Base-by-base conservation (phyloP, 2,797 vertebrate species). In the Melanogrammus aeglefinus region DNA sequence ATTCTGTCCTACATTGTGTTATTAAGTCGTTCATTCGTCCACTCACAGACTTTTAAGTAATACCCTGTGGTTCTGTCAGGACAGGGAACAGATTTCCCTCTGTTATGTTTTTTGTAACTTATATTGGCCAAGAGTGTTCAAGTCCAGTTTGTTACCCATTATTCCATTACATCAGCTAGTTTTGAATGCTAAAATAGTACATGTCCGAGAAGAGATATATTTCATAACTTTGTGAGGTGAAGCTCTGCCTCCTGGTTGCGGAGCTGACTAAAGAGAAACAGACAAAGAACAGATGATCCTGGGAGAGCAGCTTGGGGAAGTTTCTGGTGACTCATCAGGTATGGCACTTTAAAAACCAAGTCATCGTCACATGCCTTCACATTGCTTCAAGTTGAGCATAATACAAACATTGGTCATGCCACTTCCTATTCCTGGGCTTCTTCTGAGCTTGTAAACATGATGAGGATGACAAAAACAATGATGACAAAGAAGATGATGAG, bases 241-340 rank as follows among this genome's bases (percentile, higher is more conserved):
- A 21, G 78, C 69, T 82, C 76, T 10, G 38, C 39, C 35, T 57
- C 33, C 39, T 4, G 14, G 4, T 29, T 27, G 24, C 44, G 75
- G 41, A 76, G 38, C 39, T 84, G 80, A 79, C 75, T 39, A 14
- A 51, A 80, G 57, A 38, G 2, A 29, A 70, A 14, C 14, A 44
- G 10, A 21, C 38, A 33, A 41, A 38, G 0, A 16, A 81, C 36
- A 27, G 75, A 3, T 76, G 35, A 76, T n/a, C n/a, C 27, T 33
- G 1, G 2, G 72, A 38, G 24, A 33, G 24, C 51, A 16, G 24
- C 5, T 29, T 14, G 79, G 73, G 75, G 74, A 78, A 24, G n/a
- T 63, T 63, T 24, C 57, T 63, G 57, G 57, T 90, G 88, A 90
- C 72, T 90, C 88, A 89, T 21, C 0, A 72, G 51, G 31, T 2